Conservation (phyloP, 2,797 vertebrate genomes). For the Sebastes oblongus region DNA sequence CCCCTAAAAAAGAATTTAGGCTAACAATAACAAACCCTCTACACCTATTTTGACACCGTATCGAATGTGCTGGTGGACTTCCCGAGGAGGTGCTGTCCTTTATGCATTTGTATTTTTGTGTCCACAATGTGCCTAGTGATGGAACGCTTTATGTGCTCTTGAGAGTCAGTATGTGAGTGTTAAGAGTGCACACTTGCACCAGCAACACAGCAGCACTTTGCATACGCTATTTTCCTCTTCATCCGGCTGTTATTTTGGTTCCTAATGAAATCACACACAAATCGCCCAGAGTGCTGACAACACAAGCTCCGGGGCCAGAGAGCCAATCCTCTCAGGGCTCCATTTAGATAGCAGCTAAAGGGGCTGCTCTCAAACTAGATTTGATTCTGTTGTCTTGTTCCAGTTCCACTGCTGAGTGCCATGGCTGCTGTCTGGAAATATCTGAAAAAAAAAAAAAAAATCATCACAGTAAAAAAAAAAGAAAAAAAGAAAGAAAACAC, state of each 20-base stretch:
- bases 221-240: conserved; percentile 76
- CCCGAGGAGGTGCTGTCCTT: neutral
- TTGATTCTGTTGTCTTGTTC: conserved; percentile 72
- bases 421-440: conserved; percentile 56
- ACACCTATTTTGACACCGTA: neutral
- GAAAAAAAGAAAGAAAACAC: conserved; percentile 23
- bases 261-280: conserved; percentile 84
- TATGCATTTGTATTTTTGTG: conserved; percentile 22
- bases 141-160: conserved; percentile 39
- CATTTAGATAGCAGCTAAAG: conserved; percentile 75
- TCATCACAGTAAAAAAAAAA: neutral
- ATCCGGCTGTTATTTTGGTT: conserved; percentile 78
- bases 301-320: conserved; percentile 73
- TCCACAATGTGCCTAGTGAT: conserved; percentile 15
- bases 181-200: conserved; percentile 41
- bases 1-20: neutral
- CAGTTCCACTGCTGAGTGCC: conserved; percentile 45
- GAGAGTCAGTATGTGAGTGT: conserved; percentile 38
- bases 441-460: conserved; percentile 19
- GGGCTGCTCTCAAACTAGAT: conserved; percentile 67
- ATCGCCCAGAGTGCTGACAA: conserved; percentile 85
- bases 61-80: neutral
- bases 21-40: neutral
- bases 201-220: conserved; percentile 68
- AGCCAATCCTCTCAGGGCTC: conserved; percentile 83